Conservation (phyloP, 2,113 vertebrate genomes). For the Gnathonemus longibarbis region DNA sequence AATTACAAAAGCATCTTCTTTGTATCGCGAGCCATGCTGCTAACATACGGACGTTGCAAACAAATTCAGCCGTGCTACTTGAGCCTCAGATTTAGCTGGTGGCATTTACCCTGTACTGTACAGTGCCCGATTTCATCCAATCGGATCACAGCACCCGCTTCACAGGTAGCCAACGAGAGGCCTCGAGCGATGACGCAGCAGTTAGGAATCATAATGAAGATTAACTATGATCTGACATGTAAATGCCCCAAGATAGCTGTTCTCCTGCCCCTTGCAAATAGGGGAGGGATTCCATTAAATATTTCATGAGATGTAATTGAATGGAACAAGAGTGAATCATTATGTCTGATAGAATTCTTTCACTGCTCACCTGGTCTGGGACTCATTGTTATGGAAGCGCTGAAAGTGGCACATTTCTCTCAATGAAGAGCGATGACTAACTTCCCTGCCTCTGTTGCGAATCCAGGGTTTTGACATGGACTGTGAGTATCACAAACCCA, state of each 20-base stretch:
- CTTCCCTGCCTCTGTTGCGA: background rate
- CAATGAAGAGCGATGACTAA: background rate
- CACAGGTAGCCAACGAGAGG: background rate
- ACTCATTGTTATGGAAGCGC: background rate
- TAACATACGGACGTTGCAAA: background rate
- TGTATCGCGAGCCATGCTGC: background rate
- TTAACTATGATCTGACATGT: background rate
- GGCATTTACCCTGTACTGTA: background rate
- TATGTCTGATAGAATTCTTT: background rate
- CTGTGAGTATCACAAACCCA: background rate
- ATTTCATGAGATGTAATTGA: conserved; percentile 4
- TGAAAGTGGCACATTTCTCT: background rate
- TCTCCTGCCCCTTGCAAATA: background rate
- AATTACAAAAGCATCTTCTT: background rate
- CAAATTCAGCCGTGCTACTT: background rate
- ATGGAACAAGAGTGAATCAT: background rate
- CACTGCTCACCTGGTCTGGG: background rate
- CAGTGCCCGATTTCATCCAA: background rate
- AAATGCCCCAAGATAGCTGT: background rate
- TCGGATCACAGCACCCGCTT: background rate
- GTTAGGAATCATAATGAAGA: conserved; percentile 1
- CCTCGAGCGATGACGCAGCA: background rate
- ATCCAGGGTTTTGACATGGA: background rate
- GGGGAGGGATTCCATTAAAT: background rate
- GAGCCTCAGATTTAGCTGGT: background rate